These are phyloP conservation scores for Teleopsis dalmanni DNA, from an alignment of 1,140 invertebrate species.

Conservation along the genomic window DNA sequence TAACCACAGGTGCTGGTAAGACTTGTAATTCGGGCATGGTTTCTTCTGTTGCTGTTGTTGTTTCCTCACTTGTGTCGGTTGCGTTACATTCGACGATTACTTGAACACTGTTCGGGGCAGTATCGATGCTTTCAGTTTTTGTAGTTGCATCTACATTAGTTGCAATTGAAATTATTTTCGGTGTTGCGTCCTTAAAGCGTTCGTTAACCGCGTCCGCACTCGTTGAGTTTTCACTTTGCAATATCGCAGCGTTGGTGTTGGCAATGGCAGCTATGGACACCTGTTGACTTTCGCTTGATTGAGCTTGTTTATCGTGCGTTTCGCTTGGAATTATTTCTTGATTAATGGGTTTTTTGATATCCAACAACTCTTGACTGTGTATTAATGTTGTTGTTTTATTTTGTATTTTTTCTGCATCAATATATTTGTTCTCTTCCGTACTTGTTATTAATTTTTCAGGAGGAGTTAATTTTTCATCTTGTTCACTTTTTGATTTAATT, in stretches of 20 bases:
- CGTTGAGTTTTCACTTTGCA: slow-evolving; percentile 3
- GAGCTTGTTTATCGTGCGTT: not conserved
- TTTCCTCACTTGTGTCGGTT: not conserved
- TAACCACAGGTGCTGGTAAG: slow-evolving; percentile 26
- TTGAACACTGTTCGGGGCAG: not conserved
- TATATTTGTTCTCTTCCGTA: too few relatives aligned
- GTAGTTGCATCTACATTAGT: slow-evolving; percentile 12
- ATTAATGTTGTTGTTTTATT: too few relatives aligned
- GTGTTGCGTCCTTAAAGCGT: slow-evolving; percentile 15
- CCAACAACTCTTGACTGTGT: too few relatives aligned
- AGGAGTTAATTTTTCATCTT: too few relatives aligned
- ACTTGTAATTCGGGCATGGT: slow-evolving; percentile 38
- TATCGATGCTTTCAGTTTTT: not conserved
- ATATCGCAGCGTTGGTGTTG: slow-evolving; percentile 6
- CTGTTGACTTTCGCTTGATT: slow-evolving; percentile 1
- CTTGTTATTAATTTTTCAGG: too few relatives aligned
- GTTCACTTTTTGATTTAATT: too few relatives aligned
- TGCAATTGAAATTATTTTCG: slow-evolving; percentile 12
- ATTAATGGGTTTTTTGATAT: too few relatives aligned
- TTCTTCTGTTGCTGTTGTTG: not conserved
- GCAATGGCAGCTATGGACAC: slow-evolving; percentile 4
- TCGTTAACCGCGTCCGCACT: too few relatives aligned
- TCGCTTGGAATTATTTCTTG: too few relatives aligned
- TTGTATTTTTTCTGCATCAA: too few relatives aligned
- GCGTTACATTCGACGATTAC: slow-evolving; percentile 14